A percentile compares a stretch with the other conserved stretches of the same genome.
Conservation (phyloP, 2,888 invertebrate species). For the Synergus japonicus region DNA sequence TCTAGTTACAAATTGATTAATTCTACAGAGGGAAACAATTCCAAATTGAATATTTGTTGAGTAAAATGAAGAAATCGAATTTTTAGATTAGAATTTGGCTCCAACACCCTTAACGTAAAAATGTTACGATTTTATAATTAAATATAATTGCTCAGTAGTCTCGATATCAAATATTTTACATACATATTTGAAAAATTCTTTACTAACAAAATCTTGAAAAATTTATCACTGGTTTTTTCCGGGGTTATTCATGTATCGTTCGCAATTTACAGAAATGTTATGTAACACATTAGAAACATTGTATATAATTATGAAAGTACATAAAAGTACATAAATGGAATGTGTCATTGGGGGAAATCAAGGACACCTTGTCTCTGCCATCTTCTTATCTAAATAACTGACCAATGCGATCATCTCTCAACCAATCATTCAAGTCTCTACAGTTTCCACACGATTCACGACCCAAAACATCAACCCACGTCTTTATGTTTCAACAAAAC, state of each 20-base stretch:
- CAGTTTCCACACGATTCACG: conserved; percentile 19
- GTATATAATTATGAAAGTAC: neutral
- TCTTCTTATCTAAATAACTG: conserved; percentile 18
- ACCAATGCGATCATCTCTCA: conserved; percentile 7
- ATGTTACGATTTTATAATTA: too few relatives aligned
- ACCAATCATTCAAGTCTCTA: conserved; percentile 33
- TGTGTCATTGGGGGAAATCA: conserved; percentile 3
- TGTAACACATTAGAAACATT: neutral
- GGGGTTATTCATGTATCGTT: neutral
- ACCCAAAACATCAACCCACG: conserved; percentile 29
- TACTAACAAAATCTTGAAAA: neutral
- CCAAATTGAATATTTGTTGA: too few relatives aligned
- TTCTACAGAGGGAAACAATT: too few relatives aligned
- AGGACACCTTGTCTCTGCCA: conserved; percentile 15
- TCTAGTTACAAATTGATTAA: too few relatives aligned
- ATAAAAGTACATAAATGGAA: neutral
- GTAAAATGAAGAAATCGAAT: too few relatives aligned
- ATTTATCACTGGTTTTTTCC: neutral
- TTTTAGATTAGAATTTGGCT: too few relatives aligned
- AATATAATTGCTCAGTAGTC: too few relatives aligned
- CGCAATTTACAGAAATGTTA: neutral
- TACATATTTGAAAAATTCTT: neutral
- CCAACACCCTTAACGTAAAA: too few relatives aligned
- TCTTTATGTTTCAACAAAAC: conserved; percentile 20
- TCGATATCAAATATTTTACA: too few relatives aligned